A percentile compares a stretch with the other conserved stretches of the same genome.
Conservation (phyloP, 2,888 invertebrate species). For the Micoletzkya japonica region DNA sequence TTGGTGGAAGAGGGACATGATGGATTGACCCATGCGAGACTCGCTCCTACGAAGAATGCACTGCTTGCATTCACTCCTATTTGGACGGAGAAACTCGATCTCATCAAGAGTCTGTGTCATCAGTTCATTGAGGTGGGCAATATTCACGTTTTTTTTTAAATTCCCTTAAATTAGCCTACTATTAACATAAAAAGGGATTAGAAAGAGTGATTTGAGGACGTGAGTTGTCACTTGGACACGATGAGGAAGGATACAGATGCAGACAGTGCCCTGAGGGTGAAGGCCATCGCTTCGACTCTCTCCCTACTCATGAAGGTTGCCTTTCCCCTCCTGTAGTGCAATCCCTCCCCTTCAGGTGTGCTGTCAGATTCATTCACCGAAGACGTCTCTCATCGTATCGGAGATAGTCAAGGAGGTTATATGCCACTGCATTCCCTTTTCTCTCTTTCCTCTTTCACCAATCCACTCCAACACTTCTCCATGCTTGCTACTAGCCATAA, state of each 20-base stretch:
- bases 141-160: neutral
- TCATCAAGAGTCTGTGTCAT: conserved; percentile 10
- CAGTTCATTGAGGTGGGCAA: conserved; percentile 16
- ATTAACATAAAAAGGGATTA: neutral
- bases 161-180: neutral
- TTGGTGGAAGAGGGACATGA: conserved; percentile 18
- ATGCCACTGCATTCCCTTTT: too few species aligned
- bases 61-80: conserved; percentile 10
- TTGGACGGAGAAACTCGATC: conserved; percentile 11
- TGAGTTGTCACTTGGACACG: neutral
- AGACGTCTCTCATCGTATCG: neutral
- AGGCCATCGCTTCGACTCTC: neutral
- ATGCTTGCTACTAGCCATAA: too few species aligned
- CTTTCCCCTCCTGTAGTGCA: neutral
- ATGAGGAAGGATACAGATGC: conserved; percentile 7
- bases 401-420: neutral
- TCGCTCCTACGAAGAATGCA: conserved; percentile 6
- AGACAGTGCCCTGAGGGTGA: neutral
- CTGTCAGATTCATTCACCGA: neutral
- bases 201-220: conserved; percentile 10
- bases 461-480: too few species aligned
- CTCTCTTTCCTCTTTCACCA: too few species aligned
- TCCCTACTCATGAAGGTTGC: neutral
- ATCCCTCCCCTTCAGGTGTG: conserved; percentile 4
- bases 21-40: conserved; percentile 8